Conservation (phyloP, 30 jellyfish, hydroid and myxozoan genomes). For the Calvadosia cruxmelitensis region DNA sequence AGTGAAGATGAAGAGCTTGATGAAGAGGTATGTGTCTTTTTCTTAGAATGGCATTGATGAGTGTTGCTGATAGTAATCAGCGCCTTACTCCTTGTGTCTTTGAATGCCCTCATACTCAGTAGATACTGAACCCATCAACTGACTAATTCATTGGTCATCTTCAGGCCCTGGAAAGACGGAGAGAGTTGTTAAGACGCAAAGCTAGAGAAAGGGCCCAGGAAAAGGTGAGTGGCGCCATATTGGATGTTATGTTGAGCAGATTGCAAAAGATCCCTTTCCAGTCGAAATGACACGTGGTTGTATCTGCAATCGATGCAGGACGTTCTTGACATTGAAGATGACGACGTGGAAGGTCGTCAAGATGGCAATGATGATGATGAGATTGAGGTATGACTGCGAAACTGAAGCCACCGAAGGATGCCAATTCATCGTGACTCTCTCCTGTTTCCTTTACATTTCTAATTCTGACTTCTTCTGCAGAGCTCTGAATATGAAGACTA, state of each 20-base stretch:
- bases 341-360: slow-evolving; percentile 57
- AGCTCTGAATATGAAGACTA: slow-evolving; percentile 91
- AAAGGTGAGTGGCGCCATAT: slow-evolving; percentile 34
- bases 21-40: slow-evolving; percentile 32
- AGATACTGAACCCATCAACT: neutral
- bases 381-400: no score
- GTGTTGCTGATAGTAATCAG: no score
- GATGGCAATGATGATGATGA: slow-evolving; percentile 92
- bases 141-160: neutral
- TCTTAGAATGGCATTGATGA: no score
- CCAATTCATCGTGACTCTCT: no score
- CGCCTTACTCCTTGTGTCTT: no score
- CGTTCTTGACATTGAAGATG: slow-evolving; percentile 88
- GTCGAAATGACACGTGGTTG: no score
- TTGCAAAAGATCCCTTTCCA: no score
- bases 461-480: no score
- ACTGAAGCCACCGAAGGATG: no score
- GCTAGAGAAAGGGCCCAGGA: slow-evolving; percentile 48
- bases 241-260: no score
- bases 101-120: no score
- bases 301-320: slow-evolving; percentile 29
- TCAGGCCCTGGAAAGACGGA: slow-evolving; percentile 63
- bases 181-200: slow-evolving; percentile 51
- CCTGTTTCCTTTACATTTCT: no score
- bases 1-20: slow-evolving; percentile 59